Evolutionary conservation across 2,888 invertebrate species (phyloP).

Genomic region (Cheilosia impressa): DNA sequence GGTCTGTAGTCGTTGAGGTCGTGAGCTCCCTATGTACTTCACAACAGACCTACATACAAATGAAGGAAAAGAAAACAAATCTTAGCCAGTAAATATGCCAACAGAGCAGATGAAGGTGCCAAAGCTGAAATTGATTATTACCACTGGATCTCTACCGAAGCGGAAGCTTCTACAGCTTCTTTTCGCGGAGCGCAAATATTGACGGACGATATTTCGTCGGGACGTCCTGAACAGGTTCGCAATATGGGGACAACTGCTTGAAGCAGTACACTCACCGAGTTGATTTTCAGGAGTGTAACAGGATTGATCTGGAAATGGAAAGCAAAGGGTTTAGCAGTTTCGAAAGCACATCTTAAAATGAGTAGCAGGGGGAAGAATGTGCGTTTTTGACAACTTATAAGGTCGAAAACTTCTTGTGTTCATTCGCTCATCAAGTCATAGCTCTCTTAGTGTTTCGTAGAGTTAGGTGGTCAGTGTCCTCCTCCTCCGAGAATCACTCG

Average conservation of each 20-base stretch:
- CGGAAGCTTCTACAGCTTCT: neutral
- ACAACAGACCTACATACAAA: neutral
- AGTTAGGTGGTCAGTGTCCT: too few species aligned
- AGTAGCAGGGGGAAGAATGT: too few species aligned
- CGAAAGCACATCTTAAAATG: too few species aligned
- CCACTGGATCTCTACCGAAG: neutral
- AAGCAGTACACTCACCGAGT: neutral
- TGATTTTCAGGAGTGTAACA: neutral
- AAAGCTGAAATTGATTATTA: neutral
- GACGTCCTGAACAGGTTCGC: neutral
- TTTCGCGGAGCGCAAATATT: neutral
- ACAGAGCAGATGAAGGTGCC: neutral
- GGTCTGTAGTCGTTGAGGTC: neutral
- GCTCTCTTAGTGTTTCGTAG: too few species aligned
- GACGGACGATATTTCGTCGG: neutral
- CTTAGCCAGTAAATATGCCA: neutral
- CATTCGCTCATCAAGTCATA: too few species aligned
- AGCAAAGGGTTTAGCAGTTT: too few species aligned
- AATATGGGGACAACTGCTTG: neutral
- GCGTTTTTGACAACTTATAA: too few species aligned
- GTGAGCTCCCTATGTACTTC: neutral
- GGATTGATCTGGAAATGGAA: neutral
- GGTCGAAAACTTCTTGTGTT: too few species aligned
- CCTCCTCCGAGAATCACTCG: too few species aligned
- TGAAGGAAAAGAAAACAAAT: neutral